Percentiles rank a stretch among this genome's conserved stretches.
Evolutionary conservation across 37 sponge, comb jelly and placozoan genomes (phyloP).

Genomic region (Ianthella basta): DNA sequence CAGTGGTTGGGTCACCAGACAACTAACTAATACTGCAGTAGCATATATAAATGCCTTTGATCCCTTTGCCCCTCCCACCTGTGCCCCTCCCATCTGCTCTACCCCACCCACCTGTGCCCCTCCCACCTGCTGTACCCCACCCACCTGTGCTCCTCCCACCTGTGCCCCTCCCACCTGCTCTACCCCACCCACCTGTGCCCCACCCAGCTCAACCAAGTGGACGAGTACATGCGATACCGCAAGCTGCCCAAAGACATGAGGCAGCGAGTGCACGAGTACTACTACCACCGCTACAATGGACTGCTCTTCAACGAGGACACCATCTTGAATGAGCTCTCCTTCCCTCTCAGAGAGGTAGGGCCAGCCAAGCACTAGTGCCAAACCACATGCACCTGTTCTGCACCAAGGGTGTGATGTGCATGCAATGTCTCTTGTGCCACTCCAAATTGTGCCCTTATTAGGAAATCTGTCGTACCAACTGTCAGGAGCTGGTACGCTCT

Average conservation of each 20-base stretch:
- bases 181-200: too few species aligned
- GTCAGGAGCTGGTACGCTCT: constrained; percentile 47
- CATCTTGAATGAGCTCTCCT: constrained; percentile 32
- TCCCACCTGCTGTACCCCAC: too few species aligned
- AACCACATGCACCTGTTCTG: background rate
- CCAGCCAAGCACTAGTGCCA: background rate
- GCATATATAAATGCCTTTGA: too few species aligned
- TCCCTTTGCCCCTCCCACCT: too few species aligned
- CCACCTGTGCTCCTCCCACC: too few species aligned
- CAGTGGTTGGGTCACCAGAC: too few species aligned
- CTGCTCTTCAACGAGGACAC: constrained; percentile 31
- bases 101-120: too few species aligned
- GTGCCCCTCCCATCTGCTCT: too few species aligned
- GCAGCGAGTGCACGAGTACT: constrained; percentile 38
- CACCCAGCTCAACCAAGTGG: constrained; percentile 55
- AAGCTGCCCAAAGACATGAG: constrained; percentile 49
- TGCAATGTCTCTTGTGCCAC: background rate
- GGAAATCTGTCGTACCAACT: constrained; percentile 49
- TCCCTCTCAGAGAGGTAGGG: constrained; percentile 30
- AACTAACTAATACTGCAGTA: too few species aligned
- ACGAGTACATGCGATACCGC: constrained; percentile 59
- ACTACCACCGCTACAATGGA: constrained; percentile 33
- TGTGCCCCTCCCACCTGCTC: too few species aligned
- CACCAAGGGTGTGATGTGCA: background rate
- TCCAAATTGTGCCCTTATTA: background rate